Evolutionary conservation across 2,888 invertebrate species (phyloP).

Genomic region (Dusona sp.): DNA sequence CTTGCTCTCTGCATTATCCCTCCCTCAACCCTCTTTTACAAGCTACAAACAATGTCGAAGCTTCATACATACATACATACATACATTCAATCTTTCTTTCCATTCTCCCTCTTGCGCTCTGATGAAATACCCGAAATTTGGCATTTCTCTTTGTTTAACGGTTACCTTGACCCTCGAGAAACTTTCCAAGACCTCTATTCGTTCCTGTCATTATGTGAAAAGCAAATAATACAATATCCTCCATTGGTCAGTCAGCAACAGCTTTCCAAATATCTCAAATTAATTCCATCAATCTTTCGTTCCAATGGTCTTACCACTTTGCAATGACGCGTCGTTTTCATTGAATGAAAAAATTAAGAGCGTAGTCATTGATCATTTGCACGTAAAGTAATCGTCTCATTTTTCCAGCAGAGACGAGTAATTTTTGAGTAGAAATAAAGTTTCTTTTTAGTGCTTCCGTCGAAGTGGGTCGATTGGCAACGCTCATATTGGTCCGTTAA

Average conservation of each 20-base stretch:
- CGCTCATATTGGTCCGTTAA: not conserved
- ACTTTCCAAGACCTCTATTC: not conserved
- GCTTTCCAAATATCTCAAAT: not conserved
- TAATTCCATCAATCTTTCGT: not conserved
- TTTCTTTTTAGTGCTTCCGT: not conserved
- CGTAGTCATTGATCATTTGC: too few relatives aligned
- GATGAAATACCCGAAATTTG: not conserved
- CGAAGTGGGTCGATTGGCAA: not conserved
- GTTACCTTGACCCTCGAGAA: not conserved
- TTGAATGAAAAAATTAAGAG: too few relatives aligned
- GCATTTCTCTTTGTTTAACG: not conserved
- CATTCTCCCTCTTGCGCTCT: not conserved
- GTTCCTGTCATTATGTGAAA: not conserved
- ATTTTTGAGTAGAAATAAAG: not conserved
- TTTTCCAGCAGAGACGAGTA: not conserved
- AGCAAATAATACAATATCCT: not conserved
- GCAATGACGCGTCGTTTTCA: not conserved
- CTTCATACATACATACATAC: slow-evolving; percentile 48
- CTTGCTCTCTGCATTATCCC: slow-evolving; percentile 21
- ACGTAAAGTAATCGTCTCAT: not conserved
- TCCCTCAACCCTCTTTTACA: slow-evolving; percentile 12
- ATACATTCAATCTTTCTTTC: slow-evolving; percentile 13
- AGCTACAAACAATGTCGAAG: slow-evolving; percentile 65
- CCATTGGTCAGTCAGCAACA: not conserved
- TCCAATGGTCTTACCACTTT: not conserved